A percentile compares a stretch with the other conserved stretches of the same genome.
Conservation (phyloP, 2,113 vertebrate species). For the Micronycteris hirsuta region DNA sequence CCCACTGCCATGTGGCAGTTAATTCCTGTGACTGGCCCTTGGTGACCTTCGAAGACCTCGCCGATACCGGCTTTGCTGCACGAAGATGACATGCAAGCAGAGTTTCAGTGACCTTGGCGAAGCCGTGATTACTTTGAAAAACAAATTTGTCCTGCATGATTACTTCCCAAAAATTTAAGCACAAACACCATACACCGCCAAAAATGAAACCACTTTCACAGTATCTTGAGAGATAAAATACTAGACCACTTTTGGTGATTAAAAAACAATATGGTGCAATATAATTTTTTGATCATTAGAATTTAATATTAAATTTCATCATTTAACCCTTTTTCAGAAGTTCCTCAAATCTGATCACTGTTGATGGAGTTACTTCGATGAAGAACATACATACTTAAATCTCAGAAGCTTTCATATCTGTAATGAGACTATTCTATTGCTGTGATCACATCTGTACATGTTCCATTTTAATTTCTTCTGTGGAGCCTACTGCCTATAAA, state of each 20-base stretch:
- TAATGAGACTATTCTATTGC: neutral
- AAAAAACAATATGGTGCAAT: neutral
- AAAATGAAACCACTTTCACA: neutral
- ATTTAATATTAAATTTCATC: neutral
- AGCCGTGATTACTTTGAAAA: neutral
- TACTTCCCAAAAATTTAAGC: neutral
- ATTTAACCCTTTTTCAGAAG: neutral
- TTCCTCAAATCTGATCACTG: neutral
- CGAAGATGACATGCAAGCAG: conserved; percentile 19
- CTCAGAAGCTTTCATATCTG: neutral
- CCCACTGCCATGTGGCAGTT: conserved; percentile 97
- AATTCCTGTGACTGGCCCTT: conserved; percentile 97
- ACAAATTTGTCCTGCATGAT: too few relatives aligned
- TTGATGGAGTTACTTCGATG: neutral
- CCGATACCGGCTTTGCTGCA: conserved; percentile 96
- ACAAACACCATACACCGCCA: neutral
- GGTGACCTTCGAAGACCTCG: conserved; percentile 98
- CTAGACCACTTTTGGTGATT: neutral
- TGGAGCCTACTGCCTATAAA: neutral
- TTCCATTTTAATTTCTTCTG: neutral
- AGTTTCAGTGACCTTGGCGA: conserved; percentile 10
- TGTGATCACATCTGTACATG: neutral
- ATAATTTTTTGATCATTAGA: neutral
- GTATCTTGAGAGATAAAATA: neutral
- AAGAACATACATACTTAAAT: neutral